Conservation (phyloP, 35 echinoderm and acorn worm species). For the Hemicentrotus pulcherrimus region DNA sequence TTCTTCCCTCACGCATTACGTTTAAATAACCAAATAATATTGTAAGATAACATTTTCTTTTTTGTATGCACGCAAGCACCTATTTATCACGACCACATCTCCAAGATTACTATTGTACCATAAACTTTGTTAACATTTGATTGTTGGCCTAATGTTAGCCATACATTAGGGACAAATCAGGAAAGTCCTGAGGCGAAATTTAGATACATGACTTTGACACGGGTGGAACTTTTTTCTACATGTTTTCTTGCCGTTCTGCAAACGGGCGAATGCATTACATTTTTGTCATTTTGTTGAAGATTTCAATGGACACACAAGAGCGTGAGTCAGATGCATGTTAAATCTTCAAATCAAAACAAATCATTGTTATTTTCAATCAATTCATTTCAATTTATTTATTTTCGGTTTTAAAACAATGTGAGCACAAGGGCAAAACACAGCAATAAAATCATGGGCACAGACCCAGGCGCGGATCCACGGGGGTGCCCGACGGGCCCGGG, state of each 20-base stretch:
- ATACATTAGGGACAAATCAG: background rate
- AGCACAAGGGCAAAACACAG: too few relatives aligned
- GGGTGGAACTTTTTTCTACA: background rate
- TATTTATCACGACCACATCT: background rate
- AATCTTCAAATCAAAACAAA: background rate
- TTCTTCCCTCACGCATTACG: background rate
- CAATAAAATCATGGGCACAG: too few relatives aligned
- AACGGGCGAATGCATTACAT: background rate
- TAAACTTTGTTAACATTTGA: background rate
- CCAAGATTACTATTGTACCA: background rate
- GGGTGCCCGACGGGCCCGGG: too few relatives aligned
- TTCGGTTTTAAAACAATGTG: too few relatives aligned
- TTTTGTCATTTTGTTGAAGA: background rate
- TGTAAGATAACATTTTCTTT: background rate
- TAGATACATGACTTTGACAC: background rate
- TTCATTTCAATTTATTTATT: too few relatives aligned
- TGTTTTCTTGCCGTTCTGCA: background rate
- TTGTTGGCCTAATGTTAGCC: background rate
- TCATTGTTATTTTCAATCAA: background rate
- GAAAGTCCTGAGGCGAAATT: background rate
- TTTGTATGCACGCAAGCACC: background rate
- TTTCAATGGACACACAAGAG: background rate
- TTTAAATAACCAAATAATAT: background rate
- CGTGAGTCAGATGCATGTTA: background rate
- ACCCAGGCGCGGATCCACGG: too few relatives aligned